Evolutionary conservation across 2,888 invertebrate genomes (phyloP), one percentile per base, ranked within the genome.

Genomic region (Romanomermis culicivorax): DNA sequence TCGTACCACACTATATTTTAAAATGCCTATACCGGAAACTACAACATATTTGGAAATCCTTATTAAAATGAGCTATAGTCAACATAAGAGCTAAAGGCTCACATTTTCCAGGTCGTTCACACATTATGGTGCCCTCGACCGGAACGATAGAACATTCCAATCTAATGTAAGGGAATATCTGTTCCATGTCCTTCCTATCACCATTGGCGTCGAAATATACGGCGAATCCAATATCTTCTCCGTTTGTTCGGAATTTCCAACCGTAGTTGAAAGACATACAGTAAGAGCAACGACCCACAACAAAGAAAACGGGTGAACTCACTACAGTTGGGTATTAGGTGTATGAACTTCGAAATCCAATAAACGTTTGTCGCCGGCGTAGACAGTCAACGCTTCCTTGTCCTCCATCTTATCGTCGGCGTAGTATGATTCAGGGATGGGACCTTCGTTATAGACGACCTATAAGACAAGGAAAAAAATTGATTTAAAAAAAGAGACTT

Each of bases 151-250:
- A 64, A 58, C 67, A 67, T 55, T 67, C 67, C 53, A 67, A 59
- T 42, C 67, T 61, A 52, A 67, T 64, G 58, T 66, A 66, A 3
- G 67, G 67, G 55, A 60, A 67, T 47, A 67, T 65, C 25, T 57
- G 58, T 42, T 67, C 65, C 65, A 66, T 64, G 49, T 64, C 64
- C 45, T 63, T 64, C 23, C 62, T 60, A 11, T 52, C 49, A 25
- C 55, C 52, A 7, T 11, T 56, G 25, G 55, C 48, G 56, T 65
- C 64, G 55, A 61, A 63, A 58, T 67, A 63, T 49, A 67, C 62
- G 36, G 65, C 65, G 60, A 67, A 67, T 7, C 67, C 67, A 54
- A 67, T 64, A 59, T 67, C 67, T 49, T 67, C 66, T 36, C 64
- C 64, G 29, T 61, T 62, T 4, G 65, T 65, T 62, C 65, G 64